A percentile compares a stretch with the other conserved stretches of the same genome.
These are phyloP conservation scores for Acanthoscelides obtectus DNA, from an alignment of 2,888 invertebrate species.

Conservation along the genomic window DNA sequence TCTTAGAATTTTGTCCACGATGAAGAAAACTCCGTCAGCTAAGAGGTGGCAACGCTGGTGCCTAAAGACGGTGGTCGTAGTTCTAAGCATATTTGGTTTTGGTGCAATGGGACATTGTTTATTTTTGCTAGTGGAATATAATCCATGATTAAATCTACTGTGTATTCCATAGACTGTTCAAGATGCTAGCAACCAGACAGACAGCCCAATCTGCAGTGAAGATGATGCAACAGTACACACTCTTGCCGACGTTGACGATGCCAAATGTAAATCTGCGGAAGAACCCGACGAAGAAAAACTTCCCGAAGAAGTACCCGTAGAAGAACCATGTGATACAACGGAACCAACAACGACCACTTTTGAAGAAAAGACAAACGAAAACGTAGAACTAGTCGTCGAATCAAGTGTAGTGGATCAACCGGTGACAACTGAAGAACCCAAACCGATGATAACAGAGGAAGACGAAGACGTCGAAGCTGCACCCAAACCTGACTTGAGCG, in stretches of 20 bases:
- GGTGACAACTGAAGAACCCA: background rate
- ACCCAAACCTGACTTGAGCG: slow-evolving; percentile 65
- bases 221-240: slow-evolving; percentile 50
- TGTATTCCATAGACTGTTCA: slow-evolving; percentile 51
- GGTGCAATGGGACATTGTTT: no score
- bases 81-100: no score
- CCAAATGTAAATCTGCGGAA: slow-evolving; percentile 23
- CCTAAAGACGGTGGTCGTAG: no score
- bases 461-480: slow-evolving; percentile 1
- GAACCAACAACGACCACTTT: slow-evolving; percentile 2
- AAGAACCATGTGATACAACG: slow-evolving; percentile 1
- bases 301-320: background rate
- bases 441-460: background rate
- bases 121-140: no score
- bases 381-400: slow-evolving; percentile 1
- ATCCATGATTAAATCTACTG: no score
- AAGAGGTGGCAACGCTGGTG: no score
- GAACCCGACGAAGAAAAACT: slow-evolving; percentile 16
- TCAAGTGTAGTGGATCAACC: background rate
- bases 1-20: no score
- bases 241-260: slow-evolving; percentile 20
- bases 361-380: slow-evolving; percentile 1
- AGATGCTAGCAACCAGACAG: slow-evolving; percentile 81
- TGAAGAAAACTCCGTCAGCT: no score
- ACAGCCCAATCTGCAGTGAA: slow-evolving; percentile 65